These are phyloP conservation scores for Hucho hucho DNA, from an alignment of 2,113 vertebrate species.

Conservation along the genomic window DNA sequence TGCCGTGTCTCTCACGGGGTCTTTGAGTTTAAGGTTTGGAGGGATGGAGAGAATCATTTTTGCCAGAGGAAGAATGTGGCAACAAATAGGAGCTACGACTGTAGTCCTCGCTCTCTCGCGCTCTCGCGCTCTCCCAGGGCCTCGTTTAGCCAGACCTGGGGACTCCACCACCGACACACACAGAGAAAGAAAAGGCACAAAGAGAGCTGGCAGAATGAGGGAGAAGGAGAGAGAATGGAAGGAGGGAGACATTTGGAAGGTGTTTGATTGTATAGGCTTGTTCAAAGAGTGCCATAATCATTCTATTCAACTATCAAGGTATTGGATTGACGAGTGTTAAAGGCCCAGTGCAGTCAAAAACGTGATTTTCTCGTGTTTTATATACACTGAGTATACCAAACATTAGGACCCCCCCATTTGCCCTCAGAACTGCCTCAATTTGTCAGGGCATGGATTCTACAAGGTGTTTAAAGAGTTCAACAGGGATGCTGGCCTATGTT, in stretches of 20 bases:
- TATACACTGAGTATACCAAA: too few species aligned
- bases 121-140: background rate
- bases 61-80: conserved; percentile 37
- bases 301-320: too few species aligned
- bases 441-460: too few species aligned
- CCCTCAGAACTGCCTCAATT: too few species aligned
- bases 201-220: background rate
- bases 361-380: too few species aligned
- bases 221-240: background rate
- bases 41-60: conserved; percentile 5
- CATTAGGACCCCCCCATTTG: background rate
- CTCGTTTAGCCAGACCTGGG: background rate
- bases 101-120: conserved; percentile 10
- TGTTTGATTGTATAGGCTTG: too few species aligned
- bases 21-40: conserved; percentile 20
- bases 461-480: too few species aligned
- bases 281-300: too few species aligned
- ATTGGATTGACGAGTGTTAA: too few species aligned
- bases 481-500: too few species aligned
- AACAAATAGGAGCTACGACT: conserved; percentile 14
- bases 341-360: too few species aligned
- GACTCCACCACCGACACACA: background rate
- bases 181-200: background rate
- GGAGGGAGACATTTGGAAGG: background rate
- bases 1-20: conserved; percentile 4